Evolutionary conservation across 2,888 invertebrate genomes (phyloP).

Genomic region (Lydus trimaculatus): DNA sequence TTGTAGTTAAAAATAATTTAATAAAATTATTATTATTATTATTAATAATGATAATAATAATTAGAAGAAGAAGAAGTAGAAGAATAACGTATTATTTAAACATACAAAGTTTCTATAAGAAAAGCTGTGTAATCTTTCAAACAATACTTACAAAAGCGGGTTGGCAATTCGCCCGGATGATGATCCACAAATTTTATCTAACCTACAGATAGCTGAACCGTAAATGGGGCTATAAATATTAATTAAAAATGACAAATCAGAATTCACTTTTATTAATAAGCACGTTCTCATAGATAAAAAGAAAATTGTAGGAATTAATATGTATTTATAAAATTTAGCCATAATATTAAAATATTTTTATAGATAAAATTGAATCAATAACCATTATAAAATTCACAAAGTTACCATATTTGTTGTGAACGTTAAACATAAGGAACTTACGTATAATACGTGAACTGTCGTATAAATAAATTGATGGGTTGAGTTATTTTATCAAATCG

Average conservation of each 20-base stretch:
- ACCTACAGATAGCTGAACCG: slow-evolving; percentile 34
- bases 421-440: slow-evolving; percentile 6
- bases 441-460: slow-evolving; percentile 8
- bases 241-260: slow-evolving; percentile 28
- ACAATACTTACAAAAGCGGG: slow-evolving; percentile 31
- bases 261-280: slow-evolving; percentile 17
- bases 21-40: too few relatives aligned
- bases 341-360: too few relatives aligned
- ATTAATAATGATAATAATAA: too few relatives aligned
- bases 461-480: slow-evolving; percentile 22
- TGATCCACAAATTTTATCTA: slow-evolving; percentile 33
- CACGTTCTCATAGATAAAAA: too few relatives aligned
- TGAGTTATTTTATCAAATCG: slow-evolving; percentile 11
- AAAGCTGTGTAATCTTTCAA: slow-evolving; percentile 25
- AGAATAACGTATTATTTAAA: slow-evolving; percentile 9
- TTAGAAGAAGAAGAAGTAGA: too few relatives aligned
- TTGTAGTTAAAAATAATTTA: too few relatives aligned
- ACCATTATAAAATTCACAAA: neutral
- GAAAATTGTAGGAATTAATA: too few relatives aligned
- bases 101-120: slow-evolving; percentile 21
- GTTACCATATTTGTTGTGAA: slow-evolving; percentile 2
- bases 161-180: slow-evolving; percentile 34
- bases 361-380: neutral
- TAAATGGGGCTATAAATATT: slow-evolving; percentile 35
- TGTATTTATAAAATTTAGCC: too few relatives aligned